Evolutionary conservation across 1,140 invertebrate genomes (phyloP), one percentile per base, ranked within the genome.

Genomic region (Micrasema longulum): DNA sequence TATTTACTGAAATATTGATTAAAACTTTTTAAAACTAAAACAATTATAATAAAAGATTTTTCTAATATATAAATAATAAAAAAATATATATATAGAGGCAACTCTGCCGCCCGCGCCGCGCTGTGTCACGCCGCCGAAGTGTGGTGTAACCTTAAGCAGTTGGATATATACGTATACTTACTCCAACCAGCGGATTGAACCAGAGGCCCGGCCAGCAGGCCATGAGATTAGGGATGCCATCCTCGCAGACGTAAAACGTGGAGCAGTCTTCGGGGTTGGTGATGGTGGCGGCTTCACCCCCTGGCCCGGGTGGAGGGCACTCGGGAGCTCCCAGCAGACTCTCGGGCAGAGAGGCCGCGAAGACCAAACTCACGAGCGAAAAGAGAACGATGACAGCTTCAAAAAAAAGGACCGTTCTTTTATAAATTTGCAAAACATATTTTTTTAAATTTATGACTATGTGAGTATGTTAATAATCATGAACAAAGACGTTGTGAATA

Each of bases 131-230:
- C n/a, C n/a, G n/a, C n/a, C n/a, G n/a, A n/a, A n/a, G n/a, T n/a
- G n/a, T n/a, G n/a, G n/a, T n/a, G n/a, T n/a, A n/a, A n/a, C n/a
- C n/a, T n/a, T n/a, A n/a, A n/a, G n/a, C n/a, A n/a, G n/a, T n/a
- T n/a, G n/a, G 38, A 11, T 41, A 41, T 1, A n/a, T 1, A 48
- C 12, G 16, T 6, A n/a, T 4, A 20, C 66, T 67, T 76, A 85
- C 83, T 79, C 83, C 82, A 66, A 81, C 78, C 20, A 75, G 66
- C 38, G 83, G 82, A 75, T 85, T 83, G 63, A 85, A 85, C 82
- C 82, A 85, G 0, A 81, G 80, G 0, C 76, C 74, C 1, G 69
- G 53, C 2, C 80, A 82, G 45, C 83, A 85, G 50, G 80, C 76
- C 80, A 84, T 81, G 3, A 82, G 75, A 52, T 81, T 82, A 0